Evolutionary conservation across 2,113 vertebrate species (phyloP).

Genomic region (Colaptes auratus): DNA sequence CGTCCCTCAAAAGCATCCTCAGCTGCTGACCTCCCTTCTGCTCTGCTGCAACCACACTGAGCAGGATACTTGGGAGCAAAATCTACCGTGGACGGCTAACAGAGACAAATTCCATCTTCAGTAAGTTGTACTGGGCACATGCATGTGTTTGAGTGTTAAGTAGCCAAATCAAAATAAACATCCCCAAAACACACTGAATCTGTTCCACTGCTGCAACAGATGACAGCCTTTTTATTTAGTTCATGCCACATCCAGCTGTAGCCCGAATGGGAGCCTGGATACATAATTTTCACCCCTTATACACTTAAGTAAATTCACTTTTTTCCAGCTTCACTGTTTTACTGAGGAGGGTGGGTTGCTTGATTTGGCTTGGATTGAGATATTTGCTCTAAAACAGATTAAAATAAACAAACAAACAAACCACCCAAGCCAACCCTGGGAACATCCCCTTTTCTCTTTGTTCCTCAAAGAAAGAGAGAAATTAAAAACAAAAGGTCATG

Average conservation of each 20-base stretch:
- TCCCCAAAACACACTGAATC: fast-evolving
- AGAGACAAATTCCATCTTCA: background rate
- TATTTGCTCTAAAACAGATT: background rate
- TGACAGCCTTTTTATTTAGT: background rate
- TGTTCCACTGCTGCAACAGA: background rate
- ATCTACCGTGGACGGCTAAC: background rate
- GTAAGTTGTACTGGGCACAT: background rate
- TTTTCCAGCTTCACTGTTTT: background rate
- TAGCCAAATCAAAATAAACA: background rate
- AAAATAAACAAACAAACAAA: background rate
- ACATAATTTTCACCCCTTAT: background rate
- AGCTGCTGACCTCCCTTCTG: background rate
- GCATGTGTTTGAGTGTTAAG: background rate
- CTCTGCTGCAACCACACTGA: background rate
- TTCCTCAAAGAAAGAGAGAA: background rate
- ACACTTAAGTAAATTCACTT: background rate
- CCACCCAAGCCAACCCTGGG: background rate
- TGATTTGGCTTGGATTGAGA: background rate
- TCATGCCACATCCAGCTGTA: background rate
- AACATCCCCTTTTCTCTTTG: background rate
- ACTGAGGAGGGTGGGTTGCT: background rate
- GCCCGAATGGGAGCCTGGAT: background rate
- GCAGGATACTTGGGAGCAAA: background rate
- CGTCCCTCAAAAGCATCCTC: background rate
- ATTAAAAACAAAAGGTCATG: background rate